A percentile compares a stretch with the other conserved stretches of the same genome.
phyloP scores from a whole-genome alignment of 2,888 invertebrate species.

The Gastracanthus pulcherrimus region DNA sequence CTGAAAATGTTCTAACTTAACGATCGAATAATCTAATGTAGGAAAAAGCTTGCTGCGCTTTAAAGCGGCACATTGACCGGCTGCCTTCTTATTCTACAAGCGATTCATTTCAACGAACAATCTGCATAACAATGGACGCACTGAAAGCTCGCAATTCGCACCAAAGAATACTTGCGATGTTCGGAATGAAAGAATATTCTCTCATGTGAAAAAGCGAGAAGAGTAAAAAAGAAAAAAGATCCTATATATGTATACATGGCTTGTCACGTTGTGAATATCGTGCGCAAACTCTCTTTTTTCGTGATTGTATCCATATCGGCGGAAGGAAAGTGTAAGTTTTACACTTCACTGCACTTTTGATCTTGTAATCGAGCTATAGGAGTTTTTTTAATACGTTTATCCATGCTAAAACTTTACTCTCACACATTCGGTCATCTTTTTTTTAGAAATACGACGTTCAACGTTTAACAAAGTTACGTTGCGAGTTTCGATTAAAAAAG shows the following conservation, averaged over 20 bases:
- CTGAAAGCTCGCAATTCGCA: neutral
- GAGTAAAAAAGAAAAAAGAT: neutral
- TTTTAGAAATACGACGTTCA: neutral
- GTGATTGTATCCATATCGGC: neutral
- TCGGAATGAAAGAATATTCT: neutral
- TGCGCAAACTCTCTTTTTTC: neutral
- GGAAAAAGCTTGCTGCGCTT: neutral
- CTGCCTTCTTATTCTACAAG: neutral
- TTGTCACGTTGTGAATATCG: neutral
- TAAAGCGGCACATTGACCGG: neutral
- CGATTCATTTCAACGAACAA: slow-evolving; percentile 13
- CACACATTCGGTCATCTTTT: neutral
- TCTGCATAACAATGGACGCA: slow-evolving; percentile 19
- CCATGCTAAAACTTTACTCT: neutral
- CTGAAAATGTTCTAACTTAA: neutral
- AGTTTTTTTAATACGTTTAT: neutral
- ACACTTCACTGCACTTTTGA: neutral
- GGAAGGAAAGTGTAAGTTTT: neutral
- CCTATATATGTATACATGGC: neutral
- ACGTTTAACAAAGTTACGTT: neutral
- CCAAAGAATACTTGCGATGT: neutral
- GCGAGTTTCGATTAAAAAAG: neutral
- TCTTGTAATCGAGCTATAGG: neutral
- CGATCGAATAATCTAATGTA: neutral
- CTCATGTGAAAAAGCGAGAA: neutral